phyloP scores from a whole-genome alignment of 2,113 vertebrate genomes.

The Crotophaga sulcirostris region DNA sequence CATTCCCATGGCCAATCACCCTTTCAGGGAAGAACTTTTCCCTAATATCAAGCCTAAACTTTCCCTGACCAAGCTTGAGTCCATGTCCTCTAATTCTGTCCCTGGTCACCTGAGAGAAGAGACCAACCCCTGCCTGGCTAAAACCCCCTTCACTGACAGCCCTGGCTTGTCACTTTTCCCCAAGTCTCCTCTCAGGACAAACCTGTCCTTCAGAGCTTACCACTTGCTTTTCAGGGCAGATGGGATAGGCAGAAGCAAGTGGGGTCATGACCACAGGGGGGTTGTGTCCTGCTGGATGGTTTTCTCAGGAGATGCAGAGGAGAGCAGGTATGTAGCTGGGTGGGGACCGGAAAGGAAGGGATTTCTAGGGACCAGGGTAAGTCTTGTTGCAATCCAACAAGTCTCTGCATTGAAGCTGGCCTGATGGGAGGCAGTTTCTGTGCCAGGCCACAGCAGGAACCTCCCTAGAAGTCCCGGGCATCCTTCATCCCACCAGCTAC shows the following conservation, averaged over 20 bases:
- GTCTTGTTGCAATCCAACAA: background rate
- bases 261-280: background rate
- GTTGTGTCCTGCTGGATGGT: background rate
- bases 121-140: too few relatives aligned
- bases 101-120: too few relatives aligned
- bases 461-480: background rate
- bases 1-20: too few relatives aligned
- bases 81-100: too few relatives aligned
- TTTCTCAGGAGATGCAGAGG: background rate
- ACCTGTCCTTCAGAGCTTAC: background rate
- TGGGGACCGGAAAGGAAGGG: background rate
- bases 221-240: background rate
- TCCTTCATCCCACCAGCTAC: background rate
- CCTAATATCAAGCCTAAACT: too few relatives aligned
- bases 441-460: background rate
- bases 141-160: too few relatives aligned
- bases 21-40: too few relatives aligned
- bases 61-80: too few relatives aligned
- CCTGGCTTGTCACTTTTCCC: background rate
- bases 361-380: background rate
- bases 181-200: background rate
- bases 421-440: background rate
- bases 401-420: background rate
- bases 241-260: background rate
- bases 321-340: background rate